Base-by-base conservation (phyloP, 2,113 vertebrate species). In the Gasterosteus nipponicus region DNA sequence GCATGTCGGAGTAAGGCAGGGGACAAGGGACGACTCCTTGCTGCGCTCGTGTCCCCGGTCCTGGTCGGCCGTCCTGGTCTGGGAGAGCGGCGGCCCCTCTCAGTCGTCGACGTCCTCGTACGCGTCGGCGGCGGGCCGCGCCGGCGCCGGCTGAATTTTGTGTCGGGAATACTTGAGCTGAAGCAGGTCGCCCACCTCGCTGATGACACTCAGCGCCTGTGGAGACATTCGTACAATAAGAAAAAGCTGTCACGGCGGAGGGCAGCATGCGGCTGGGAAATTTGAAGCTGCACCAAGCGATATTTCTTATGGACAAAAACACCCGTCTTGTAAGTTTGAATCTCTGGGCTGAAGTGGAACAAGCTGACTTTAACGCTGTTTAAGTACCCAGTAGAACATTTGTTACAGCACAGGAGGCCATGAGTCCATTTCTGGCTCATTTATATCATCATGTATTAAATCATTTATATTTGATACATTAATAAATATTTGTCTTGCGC, bases 81-180 rank as follows among this genome's bases (percentile, higher is more conserved):
- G 22, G 60, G 38, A n/a, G 58, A 51, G 2, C 60, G 76, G 69
- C 7, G 71, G 31, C 18, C 16, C 54, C 62, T 26, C 16, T 90
- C 75, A 90, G 82, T 90, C 80, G 44, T 87, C 90, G 53, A 91
- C 71, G 82, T 91, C 84, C 59, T 88, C 85, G 4, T 73, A 89
- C 68, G 85, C 29, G 9, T 49, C 47, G 11, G 87, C 87, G 38
- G 67, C 70, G 9, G 87, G 78, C 42, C 71, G 85, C 19, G 11
- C 42, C 63, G 31, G 33, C 38, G 85, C 66, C 35, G 73, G 73
- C 51, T 51, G 87, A 60, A 77, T 76, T 67, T 80, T 86, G 75
- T 61, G 95, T 69, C 96, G 94, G 46, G 96, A 99, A 77, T 98
- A 98, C 89, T 98, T 99, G 84, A 99, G 83, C 57, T 97, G 96